Conservation (phyloP, 2,797 vertebrate genomes). For the Hoplostethus atlanticus region DNA sequence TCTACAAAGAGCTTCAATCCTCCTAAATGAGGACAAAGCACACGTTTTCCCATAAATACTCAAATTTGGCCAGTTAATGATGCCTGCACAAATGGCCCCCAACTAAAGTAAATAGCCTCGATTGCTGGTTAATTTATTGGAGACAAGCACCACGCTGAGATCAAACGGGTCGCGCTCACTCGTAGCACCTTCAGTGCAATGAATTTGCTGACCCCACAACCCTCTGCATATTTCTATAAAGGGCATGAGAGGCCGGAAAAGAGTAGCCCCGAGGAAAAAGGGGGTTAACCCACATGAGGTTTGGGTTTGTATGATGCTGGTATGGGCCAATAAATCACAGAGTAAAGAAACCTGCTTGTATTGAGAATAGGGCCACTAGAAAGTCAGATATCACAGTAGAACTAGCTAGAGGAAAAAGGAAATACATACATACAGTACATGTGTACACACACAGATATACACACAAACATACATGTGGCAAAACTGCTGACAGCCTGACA, state of each 20-base stretch:
- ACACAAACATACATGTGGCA: background rate
- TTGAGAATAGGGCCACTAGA: slow-evolving; percentile 28
- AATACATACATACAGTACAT: slow-evolving; percentile 21
- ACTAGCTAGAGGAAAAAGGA: slow-evolving; percentile 20
- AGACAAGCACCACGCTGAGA: slow-evolving; percentile 80
- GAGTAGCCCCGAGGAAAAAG: slow-evolving; percentile 51
- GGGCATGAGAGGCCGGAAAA: slow-evolving; percentile 72
- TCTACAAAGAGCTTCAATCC: slow-evolving; percentile 75
- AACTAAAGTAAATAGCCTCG: slow-evolving; percentile 78
- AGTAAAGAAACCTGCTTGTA: slow-evolving; percentile 61
- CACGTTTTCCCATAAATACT: slow-evolving; percentile 81
- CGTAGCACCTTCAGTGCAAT: slow-evolving; percentile 81
- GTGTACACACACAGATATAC: background rate
- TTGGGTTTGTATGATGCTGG: slow-evolving; percentile 75
- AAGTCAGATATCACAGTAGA: slow-evolving; percentile 33
- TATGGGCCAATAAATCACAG: slow-evolving; percentile 76
- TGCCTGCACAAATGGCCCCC: slow-evolving; percentile 79
- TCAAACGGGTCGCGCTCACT: slow-evolving; percentile 80
- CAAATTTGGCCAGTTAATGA: slow-evolving; percentile 82
- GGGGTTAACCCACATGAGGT: slow-evolving; percentile 77
- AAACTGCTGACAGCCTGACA: slow-evolving; percentile 5
- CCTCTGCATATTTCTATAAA: slow-evolving; percentile 77
- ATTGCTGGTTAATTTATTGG: slow-evolving; percentile 85
- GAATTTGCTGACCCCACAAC: slow-evolving; percentile 82
- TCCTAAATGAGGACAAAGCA: slow-evolving; percentile 74